These are phyloP conservation scores for Drosophila prostipennis DNA, from an alignment of 2,888 invertebrate genomes.

Conservation along the genomic window DNA sequence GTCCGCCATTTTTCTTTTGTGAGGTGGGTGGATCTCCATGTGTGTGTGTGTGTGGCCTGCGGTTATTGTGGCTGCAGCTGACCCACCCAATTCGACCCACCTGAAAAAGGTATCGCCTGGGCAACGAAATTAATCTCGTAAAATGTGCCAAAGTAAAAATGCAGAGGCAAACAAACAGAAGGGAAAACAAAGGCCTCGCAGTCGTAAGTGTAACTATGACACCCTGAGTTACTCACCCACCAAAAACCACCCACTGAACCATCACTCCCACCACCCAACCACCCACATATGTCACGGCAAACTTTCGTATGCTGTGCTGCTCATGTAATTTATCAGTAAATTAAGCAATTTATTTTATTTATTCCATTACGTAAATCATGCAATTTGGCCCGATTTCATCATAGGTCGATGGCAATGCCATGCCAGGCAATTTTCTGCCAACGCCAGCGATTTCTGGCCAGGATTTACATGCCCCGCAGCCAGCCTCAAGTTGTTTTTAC, in stretches of 20 bases:
- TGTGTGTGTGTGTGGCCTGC: conserved; percentile 30
- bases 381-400: conserved; percentile 79
- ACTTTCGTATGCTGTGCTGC: conserved; percentile 50
- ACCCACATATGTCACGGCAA: conserved; percentile 39
- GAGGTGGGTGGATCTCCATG: background rate
- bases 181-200: conserved; percentile 2
- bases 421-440: conserved; percentile 37
- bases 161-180: conserved; percentile 32
- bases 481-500: conserved; percentile 64
- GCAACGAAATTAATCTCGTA: conserved; percentile 72
- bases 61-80: conserved; percentile 44
- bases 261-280: background rate
- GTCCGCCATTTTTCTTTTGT: conserved; percentile 14
- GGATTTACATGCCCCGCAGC: conserved; percentile 66
- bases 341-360: conserved; percentile 83
- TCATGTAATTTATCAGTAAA: conserved; percentile 82
- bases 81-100: conserved; percentile 4
- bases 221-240: conserved; percentile 17
- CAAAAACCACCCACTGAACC: background rate
- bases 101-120: conserved; percentile 19
- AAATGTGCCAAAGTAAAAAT: conserved; percentile 71
- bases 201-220: conserved; percentile 36
- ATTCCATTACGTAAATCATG: conserved; percentile 82
- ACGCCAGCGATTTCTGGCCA: conserved; percentile 76
- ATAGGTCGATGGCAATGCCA: conserved; percentile 54